A percentile compares a stretch with the other conserved stretches of the same genome.
These are phyloP conservation scores for Psix sp. DNA, from an alignment of 1,140 invertebrate genomes.

Conservation along the genomic window DNA sequence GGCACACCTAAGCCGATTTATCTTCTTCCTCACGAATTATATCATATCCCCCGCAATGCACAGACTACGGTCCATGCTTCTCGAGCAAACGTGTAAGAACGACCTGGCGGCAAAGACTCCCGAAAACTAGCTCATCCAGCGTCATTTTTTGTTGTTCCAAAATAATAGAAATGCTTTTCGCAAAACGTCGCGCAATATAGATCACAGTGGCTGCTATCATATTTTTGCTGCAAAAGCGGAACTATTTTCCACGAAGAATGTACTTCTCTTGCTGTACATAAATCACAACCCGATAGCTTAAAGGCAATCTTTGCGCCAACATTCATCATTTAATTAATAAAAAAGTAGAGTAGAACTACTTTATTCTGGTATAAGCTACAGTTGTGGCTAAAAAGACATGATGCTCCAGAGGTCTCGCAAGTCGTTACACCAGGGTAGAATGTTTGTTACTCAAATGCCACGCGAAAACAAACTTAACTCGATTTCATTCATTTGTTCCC, in stretches of 20 bases:
- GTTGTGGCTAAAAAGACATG: neutral
- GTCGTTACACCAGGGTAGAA: conserved; percentile 24
- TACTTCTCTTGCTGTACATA: conserved; percentile 3
- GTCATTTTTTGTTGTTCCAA: conserved; percentile 36
- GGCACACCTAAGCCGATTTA: conserved; percentile 54
- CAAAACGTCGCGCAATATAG: conserved; percentile 24
- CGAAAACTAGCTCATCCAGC: conserved; percentile 26
- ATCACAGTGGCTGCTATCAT: conserved; percentile 27
- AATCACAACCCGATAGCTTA: conserved; percentile 7
- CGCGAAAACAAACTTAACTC: conserved; percentile 58
- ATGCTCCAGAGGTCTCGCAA: conserved; percentile 2
- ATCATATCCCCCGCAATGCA: conserved; percentile 26
- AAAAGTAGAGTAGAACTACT: neutral
- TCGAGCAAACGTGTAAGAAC: conserved; percentile 42
- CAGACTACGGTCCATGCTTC: conserved; percentile 18
- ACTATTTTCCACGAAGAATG: neutral
- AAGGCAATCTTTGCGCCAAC: too few relatives aligned
- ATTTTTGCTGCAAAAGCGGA: conserved; percentile 20
- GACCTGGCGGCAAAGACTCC: conserved; percentile 28
- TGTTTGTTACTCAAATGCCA: conserved; percentile 40
- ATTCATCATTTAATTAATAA: conserved; percentile 3
- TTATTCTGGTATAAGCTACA: neutral
- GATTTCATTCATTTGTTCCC: conserved; percentile 55
- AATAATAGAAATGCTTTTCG: conserved; percentile 52
- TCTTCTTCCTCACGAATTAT: conserved; percentile 55